These are phyloP conservation scores for Tyrophagus putrescentiae DNA, from an alignment of 1,140 invertebrate genomes.

Conservation along the genomic window DNA sequence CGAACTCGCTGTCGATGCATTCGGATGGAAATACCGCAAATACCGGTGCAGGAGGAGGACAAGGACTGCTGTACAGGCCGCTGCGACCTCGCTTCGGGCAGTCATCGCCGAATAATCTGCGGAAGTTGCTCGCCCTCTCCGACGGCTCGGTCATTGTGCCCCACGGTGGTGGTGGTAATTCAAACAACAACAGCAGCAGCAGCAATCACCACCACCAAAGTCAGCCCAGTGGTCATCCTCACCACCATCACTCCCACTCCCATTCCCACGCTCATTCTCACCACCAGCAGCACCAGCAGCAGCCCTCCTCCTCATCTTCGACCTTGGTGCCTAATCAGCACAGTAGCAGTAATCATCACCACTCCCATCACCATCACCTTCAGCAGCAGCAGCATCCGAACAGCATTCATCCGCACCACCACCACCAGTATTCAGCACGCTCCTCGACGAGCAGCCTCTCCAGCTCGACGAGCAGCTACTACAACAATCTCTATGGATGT, in stretches of 20 bases:
- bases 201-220: background rate
- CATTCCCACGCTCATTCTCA: background rate
- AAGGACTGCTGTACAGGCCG: background rate
- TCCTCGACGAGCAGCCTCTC: too few relatives aligned
- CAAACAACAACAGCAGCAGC: background rate
- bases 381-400: background rate
- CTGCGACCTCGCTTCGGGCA: constrained; percentile 6
- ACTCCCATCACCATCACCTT: background rate
- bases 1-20: constrained; percentile 11
- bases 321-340: background rate
- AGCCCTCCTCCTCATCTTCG: background rate
- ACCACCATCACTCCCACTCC: background rate
- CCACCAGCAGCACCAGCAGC: background rate
- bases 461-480: too few relatives aligned
- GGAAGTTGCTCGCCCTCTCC: constrained; percentile 13
- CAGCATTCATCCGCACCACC: constrained; percentile 2
- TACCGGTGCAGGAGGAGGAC: background rate
- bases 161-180: too few relatives aligned
- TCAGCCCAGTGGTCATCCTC: background rate
- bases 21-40: background rate
- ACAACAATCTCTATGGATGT: too few relatives aligned
- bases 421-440: constrained; percentile 1
- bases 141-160: constrained; percentile 11
- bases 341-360: too few relatives aligned
- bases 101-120: background rate